phyloP scores from a whole-genome alignment of 2,113 vertebrate genomes.

The Ammospiza caudacuta region DNA sequence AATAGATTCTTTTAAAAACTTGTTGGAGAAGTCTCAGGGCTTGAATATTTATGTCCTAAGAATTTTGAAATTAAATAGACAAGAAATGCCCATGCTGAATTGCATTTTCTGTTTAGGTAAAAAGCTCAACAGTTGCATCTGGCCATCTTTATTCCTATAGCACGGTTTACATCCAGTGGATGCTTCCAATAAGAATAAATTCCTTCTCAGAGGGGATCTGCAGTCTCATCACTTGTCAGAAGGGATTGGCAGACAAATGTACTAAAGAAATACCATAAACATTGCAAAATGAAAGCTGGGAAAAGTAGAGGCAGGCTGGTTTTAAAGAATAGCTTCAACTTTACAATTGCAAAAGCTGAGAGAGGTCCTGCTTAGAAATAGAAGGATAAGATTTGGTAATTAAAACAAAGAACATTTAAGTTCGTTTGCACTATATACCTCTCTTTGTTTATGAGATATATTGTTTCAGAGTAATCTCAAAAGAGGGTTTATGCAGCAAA shows the following conservation, averaged over 20 bases:
- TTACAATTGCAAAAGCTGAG: background rate
- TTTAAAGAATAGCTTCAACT: background rate
- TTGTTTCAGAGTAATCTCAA: background rate
- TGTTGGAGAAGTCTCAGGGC: background rate
- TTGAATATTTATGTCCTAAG: background rate
- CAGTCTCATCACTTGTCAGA: background rate
- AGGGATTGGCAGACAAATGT: background rate
- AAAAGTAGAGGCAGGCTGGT: background rate
- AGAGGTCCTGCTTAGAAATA: background rate
- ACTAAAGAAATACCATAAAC: background rate
- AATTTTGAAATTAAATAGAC: background rate
- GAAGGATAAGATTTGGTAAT: background rate
- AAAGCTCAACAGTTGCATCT: background rate
- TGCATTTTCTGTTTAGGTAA: background rate
- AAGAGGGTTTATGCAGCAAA: background rate
- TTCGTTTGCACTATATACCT: background rate
- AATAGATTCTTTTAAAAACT: slow-evolving; percentile 4
- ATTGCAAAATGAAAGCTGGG: background rate
- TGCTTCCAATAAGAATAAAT: background rate
- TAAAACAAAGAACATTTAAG: background rate
- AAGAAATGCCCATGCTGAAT: background rate
- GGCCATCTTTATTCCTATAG: background rate
- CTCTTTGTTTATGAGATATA: background rate
- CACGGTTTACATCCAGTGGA: background rate
- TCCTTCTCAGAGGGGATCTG: background rate